A percentile compares a stretch with the other conserved stretches of the same genome.
Evolutionary conservation across 2,797 vertebrate species (phyloP).

Genomic region (Thalassophryne amazonica): DNA sequence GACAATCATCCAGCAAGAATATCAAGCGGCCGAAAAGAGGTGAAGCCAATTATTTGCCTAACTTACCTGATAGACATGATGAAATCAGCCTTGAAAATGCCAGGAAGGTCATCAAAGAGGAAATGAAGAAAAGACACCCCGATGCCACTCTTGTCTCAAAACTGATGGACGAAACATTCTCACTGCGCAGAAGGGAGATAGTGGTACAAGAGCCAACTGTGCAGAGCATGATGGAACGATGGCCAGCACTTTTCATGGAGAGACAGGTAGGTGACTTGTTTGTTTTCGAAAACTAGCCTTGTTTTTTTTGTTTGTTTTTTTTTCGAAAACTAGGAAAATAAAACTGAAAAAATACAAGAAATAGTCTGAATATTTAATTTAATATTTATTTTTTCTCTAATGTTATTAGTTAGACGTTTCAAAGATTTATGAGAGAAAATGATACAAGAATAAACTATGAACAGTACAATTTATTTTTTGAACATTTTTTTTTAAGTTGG

Average conservation of each 20-base stretch:
- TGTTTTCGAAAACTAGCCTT: no score
- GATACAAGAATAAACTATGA: no score
- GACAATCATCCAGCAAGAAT: constrained; percentile 1
- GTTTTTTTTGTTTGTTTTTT: no score
- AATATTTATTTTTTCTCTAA: no score
- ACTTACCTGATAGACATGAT: constrained; percentile 2
- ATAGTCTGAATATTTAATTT: no score
- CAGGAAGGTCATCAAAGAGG: background rate
- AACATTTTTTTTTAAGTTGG: no score
- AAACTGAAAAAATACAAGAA: no score
- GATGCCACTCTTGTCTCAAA: background rate
- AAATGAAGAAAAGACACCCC: constrained; percentile 3
- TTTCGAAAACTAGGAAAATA: no score
- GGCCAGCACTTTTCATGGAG: constrained; percentile 3
- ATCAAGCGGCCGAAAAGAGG: constrained; percentile 18
- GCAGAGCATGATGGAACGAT: background rate
- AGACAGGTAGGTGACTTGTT: constrained; percentile 3
- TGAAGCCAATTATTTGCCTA: constrained; percentile 18
- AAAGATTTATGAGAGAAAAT: no score
- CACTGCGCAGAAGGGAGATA: background rate
- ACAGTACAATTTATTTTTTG: no score
- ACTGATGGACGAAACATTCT: constrained; percentile 4
- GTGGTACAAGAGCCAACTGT: background rate
- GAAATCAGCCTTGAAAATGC: background rate
- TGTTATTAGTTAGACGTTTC: no score